Evolutionary conservation across 2,888 invertebrate genomes (phyloP), one percentile per base, ranked within the genome.

Genomic region (Diploptera punctata): DNA sequence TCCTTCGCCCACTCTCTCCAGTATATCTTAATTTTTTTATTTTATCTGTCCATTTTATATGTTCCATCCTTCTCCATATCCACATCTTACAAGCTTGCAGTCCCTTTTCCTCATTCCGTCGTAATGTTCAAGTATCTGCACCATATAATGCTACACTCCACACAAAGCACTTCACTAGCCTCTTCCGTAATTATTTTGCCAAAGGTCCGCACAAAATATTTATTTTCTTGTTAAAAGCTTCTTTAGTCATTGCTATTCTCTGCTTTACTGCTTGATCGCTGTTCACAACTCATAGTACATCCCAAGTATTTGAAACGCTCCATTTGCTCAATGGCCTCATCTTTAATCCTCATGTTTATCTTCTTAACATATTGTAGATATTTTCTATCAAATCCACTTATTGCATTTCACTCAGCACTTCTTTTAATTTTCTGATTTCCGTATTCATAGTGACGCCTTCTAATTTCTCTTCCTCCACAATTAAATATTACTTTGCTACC

Each of bases 81-180:
- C 47, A 47, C 47, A 47, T 47, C 18, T 47, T n/a, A 47, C 7
- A 47, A 10, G 47, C 3, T n/a, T 47, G 9, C 47, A 47, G 47
- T 9, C 18, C 3, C n/a, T 47, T 47, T n/a, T 47, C 16, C n/a
- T 47, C 47, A 9, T n/a, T 47, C 47, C n/a, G 7, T n/a, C 47
- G 10, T 9, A 47, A n/a, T n/a, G 47, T 47, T n/a, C 47, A 47
- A 47, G 18, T 47, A 7, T 47, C 47, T 47, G 47, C 18, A 10
- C 47, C 47, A 47, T 47, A 47, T n/a, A 47, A n/a, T n/a, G 47
- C 47, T 9, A 47, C 47, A 47, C 47, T 47, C 47, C 47, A 47
- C 18, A 47, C 47, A n/a, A n/a, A 47, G 18, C 47, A 47, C 47
- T 47, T 47, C n/a, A 47, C 47, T 47, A 33, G 33, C 33, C 33